Evolutionary conservation across 2,888 invertebrate genomes (phyloP).

Genomic region (Dysmachus trigonus): DNA sequence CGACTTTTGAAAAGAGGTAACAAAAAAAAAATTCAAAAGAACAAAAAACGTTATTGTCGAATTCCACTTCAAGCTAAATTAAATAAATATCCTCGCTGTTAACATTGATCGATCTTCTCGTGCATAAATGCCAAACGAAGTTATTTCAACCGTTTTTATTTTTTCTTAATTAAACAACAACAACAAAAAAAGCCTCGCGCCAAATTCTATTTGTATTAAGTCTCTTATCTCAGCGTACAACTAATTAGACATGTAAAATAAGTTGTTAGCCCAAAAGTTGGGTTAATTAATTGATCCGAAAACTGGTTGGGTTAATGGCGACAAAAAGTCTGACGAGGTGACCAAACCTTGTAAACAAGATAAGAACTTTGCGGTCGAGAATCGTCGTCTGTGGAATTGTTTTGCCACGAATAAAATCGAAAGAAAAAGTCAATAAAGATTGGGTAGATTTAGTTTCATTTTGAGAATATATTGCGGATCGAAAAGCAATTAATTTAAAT

Average conservation of each 20-base stretch:
- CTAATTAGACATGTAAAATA: slow-evolving; percentile 63
- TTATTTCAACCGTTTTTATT: neutral
- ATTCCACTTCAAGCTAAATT: neutral
- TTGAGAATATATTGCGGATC: neutral
- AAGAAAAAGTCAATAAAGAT: neutral
- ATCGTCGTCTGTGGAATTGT: neutral
- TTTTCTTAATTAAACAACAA: neutral
- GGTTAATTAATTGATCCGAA: slow-evolving; percentile 53
- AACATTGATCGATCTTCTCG: neutral
- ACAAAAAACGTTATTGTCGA: neutral
- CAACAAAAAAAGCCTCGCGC: neutral
- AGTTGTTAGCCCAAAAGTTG: slow-evolving; percentile 54
- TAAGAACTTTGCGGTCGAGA: neutral
- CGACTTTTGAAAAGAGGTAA: neutral
- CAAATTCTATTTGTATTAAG: slow-evolving; percentile 44
- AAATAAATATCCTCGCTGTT: neutral
- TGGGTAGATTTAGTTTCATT: neutral
- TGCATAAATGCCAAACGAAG: neutral
- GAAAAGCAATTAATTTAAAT: neutral
- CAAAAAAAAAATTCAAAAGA: neutral
- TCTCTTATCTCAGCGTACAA: slow-evolving; percentile 56
- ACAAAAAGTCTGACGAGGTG: slow-evolving; percentile 45
- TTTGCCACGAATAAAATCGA: neutral
- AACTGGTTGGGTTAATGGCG: slow-evolving; percentile 53
- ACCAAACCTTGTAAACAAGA: slow-evolving; percentile 29